Evolutionary conservation across 2,888 invertebrate species (phyloP).

Genomic region (Drosophila subquinaria): DNA sequence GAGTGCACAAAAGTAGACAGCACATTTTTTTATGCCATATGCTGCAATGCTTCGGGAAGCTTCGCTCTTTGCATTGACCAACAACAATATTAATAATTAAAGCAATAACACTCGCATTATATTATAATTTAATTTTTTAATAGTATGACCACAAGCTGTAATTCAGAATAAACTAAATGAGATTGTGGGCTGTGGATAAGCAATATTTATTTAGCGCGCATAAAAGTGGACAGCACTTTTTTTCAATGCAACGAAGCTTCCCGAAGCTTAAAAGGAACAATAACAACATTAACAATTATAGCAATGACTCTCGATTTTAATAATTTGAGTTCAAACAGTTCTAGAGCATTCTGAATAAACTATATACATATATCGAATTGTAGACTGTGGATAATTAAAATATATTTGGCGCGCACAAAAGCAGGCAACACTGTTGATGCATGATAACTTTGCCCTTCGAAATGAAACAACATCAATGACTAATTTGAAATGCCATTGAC

Average conservation of each 20-base stretch:
- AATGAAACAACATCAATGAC: conserved; percentile 35
- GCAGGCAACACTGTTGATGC: conserved; percentile 29
- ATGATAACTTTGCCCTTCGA: conserved; percentile 26
- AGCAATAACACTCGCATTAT: neutral
- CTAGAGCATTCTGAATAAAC: neutral
- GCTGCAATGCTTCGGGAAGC: neutral
- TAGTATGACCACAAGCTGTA: neutral
- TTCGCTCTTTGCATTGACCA: conserved; percentile 12
- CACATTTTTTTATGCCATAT: conserved; percentile 21
- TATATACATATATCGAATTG: neutral
- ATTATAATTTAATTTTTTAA: neutral
- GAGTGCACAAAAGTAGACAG: conserved; percentile 19
- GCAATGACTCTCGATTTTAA: too few relatives aligned
- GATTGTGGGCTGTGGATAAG: conserved; percentile 4
- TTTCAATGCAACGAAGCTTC: conserved; percentile 6
- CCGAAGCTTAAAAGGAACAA: too few relatives aligned
- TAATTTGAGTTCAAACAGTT: too few relatives aligned
- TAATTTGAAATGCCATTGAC: conserved; percentile 56
- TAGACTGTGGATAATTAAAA: conserved; percentile 18
- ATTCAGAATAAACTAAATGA: neutral
- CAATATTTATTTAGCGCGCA: conserved; percentile 24
- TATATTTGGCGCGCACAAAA: conserved; percentile 27
- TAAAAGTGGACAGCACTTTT: conserved; percentile 34
- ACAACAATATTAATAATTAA: neutral
- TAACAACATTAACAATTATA: too few relatives aligned